Evolutionary conservation across 2,113 vertebrate species (phyloP), one percentile per base, ranked within the genome.

Genomic region (Sula dactylatra): DNA sequence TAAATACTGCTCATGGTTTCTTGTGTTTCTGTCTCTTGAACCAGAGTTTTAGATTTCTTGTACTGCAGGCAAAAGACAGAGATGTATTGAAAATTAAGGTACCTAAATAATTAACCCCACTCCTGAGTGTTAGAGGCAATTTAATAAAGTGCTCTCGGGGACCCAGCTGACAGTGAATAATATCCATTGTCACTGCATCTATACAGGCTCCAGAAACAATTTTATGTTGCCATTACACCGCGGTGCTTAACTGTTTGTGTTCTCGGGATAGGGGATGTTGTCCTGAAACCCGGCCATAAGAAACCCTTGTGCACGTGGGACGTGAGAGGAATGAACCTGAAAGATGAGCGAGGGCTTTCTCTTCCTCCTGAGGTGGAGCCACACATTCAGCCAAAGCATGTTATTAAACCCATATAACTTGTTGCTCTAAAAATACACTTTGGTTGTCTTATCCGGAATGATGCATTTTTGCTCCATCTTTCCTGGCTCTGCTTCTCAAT

Each of bases 41-140:
- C 42, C 80, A 44, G 73, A 72, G 7, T 9, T 42, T 54, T n/a
- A 83, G 84, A 94, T 79, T 77, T 52, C 74, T 91, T 56, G 45
- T 34, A 65, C 90, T 79, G 56, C 72, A 97, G 79, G 93, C 70
- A 78, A n/a, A 83, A 65, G 76, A 70, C 76, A 89, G 77, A 83
- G 92, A 91, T 65, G 47, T 82, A 94, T 77, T 71, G 83, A 82
- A 92, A 72, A 65, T 94, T 92, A 96, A 97, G 87, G 76, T 67
- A 93, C 54, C 89, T 97, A 90, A 97, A 97, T 98, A 97, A 98
- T 98, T 97, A 96, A 97, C 94, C 80, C 90, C 58, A 54, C 54
- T 90, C 58, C 55, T 10, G 18, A 96, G 93, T 67, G 92, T 91
- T 31, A 71, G 84, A 82, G 94, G 87, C 82, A 91, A 84, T 88